These are phyloP conservation scores for Eremophila alpestris DNA, from an alignment of 2,797 vertebrate species.

Conservation along the genomic window DNA sequence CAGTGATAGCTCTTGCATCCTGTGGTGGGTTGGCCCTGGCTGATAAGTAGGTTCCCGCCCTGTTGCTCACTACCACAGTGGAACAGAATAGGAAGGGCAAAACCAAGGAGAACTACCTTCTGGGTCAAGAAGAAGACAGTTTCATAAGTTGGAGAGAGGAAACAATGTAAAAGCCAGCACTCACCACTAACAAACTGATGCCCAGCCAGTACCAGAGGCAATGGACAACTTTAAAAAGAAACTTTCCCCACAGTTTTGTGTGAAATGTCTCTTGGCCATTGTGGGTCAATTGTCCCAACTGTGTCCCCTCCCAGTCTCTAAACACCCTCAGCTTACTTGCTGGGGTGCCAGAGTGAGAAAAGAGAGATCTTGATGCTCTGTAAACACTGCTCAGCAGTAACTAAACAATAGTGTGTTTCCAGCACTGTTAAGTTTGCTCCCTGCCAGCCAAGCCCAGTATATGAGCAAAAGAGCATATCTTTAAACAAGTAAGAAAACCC, in stretches of 20 bases:
- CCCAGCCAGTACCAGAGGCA: background rate
- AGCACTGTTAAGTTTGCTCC: background rate
- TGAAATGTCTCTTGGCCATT: background rate
- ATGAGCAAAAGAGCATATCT: fast-evolving
- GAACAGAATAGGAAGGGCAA: background rate
- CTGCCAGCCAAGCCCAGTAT: background rate
- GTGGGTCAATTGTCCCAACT: background rate
- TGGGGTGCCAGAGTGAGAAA: background rate
- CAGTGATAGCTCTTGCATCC: background rate
- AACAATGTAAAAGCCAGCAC: background rate
- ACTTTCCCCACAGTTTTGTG: background rate
- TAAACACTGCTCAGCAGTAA: background rate
- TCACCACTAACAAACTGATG: background rate
- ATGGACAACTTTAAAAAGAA: background rate
- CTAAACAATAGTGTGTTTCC: background rate
- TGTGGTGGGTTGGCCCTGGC: background rate
- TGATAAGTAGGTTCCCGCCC: background rate
- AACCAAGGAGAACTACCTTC: background rate
- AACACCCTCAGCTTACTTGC: fast-evolving
- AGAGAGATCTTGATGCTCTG: background rate
- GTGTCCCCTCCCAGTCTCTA: background rate
- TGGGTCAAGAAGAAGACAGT: background rate
- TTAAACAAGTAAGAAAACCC: background rate
- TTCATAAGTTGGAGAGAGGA: background rate
- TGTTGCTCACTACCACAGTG: background rate